These are phyloP conservation scores for Phoxinus phoxinus DNA, from an alignment of 2,113 vertebrate species.

Conservation along the genomic window DNA sequence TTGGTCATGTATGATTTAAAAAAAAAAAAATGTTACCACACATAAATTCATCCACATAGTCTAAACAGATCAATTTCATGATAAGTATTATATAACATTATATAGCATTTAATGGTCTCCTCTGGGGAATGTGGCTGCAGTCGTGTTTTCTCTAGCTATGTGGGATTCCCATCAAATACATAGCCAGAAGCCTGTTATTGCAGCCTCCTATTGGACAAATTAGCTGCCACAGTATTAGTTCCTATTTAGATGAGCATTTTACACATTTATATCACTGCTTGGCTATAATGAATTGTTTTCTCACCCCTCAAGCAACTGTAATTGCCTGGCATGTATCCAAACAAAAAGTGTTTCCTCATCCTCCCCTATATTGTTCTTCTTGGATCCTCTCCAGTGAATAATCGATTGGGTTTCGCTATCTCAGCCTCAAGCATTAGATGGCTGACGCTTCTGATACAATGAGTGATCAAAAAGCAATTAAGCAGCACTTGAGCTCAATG, in stretches of 20 bases:
- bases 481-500: conserved; percentile 41
- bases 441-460: conserved; percentile 30
- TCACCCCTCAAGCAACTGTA: background rate
- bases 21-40: background rate
- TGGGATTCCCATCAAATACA: background rate
- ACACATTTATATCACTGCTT: background rate
- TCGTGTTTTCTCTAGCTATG: background rate
- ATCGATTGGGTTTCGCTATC: conserved; percentile 47
- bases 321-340: background rate
- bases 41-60: background rate
- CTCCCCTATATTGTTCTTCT: background rate
- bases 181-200: background rate
- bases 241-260: background rate
- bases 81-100: conserved; percentile 20
- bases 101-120: background rate
- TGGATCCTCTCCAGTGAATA: conserved; percentile 39
- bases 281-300: background rate
- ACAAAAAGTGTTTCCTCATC: background rate
- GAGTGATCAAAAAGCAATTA: conserved; percentile 55
- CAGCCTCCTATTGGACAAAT: background rate
- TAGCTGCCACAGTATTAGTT: background rate
- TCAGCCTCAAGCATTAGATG: conserved; percentile 14
- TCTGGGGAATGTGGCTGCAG: background rate
- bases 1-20: background rate
- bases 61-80: background rate